Evolutionary conservation across 1,140 invertebrate species (phyloP).

Genomic region (Hyles euphorbiae): DNA sequence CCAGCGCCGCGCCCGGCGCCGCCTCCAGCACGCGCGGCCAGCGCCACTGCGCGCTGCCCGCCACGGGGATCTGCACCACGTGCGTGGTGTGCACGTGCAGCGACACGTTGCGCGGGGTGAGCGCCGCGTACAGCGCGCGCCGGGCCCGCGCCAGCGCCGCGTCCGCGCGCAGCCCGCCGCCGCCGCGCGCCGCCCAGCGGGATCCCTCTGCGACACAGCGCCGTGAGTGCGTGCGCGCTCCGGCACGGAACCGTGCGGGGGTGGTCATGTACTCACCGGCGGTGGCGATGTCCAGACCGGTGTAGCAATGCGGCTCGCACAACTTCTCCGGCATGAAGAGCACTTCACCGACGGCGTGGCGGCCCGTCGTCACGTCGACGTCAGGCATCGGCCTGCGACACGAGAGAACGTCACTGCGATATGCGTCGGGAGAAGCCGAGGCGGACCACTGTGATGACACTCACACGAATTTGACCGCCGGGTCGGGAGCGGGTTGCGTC

Average conservation of each 20-base stretch:
- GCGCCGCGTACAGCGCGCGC: constrained; percentile 7
- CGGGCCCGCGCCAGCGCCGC: constrained; percentile 4
- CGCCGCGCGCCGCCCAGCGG: constrained; percentile 10
- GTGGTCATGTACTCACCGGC: constrained; percentile 27
- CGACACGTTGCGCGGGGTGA: constrained; percentile 22
- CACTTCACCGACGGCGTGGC: constrained; percentile 23
- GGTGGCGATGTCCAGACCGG: constrained; percentile 39
- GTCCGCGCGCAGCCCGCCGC: constrained; percentile 12
- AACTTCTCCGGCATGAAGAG: constrained; percentile 37
- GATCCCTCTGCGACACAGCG: too few species aligned
- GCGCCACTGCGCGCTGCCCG: constrained; percentile 10
- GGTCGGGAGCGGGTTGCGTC: constrained; percentile 18
- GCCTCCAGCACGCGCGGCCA: constrained; percentile 23
- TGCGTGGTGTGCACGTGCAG: constrained; percentile 30
- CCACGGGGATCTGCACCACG: constrained; percentile 25
- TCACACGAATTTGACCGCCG: constrained; percentile 26
- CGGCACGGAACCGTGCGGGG: too few species aligned
- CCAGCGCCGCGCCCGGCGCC: constrained; percentile 21
- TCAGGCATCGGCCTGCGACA: not conserved
- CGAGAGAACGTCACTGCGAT: not conserved
- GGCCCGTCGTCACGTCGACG: constrained; percentile 7
- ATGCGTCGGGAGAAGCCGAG: not conserved
- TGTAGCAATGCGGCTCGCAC: constrained; percentile 51
- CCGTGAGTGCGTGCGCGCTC: too few species aligned
- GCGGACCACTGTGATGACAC: not conserved